Conservation (phyloP, 2,888 invertebrate species). For the Tubulanus polymorphus region DNA sequence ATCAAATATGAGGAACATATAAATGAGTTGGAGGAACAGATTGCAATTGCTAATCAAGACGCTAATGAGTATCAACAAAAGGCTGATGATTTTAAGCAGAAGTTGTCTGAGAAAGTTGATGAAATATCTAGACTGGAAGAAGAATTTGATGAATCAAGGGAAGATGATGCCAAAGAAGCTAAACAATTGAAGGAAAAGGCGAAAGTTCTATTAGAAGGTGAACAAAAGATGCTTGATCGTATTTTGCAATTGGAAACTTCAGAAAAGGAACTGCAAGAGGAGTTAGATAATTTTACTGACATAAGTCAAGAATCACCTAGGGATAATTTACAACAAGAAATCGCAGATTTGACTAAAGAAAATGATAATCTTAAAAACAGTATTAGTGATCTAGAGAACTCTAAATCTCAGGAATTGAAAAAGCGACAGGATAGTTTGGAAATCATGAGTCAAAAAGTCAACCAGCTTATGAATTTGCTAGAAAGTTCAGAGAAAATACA, state of each 20-base stretch:
- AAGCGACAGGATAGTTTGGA: not conserved
- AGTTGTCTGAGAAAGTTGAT: conserved; percentile 5
- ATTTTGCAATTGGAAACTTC: conserved; percentile 37
- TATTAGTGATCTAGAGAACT: conserved; percentile 20
- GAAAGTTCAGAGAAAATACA: no score
- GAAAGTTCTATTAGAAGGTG: conserved; percentile 36
- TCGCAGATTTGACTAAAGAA: conserved; percentile 18
- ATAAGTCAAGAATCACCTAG: not conserved
- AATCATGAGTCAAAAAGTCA: no score
- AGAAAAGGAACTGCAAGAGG: conserved; percentile 16
- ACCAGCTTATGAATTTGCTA: no score
- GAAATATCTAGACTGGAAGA: conserved; percentile 5
- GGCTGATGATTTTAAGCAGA: conserved; percentile 17
- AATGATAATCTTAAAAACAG: conserved; percentile 23
- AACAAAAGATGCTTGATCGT: conserved; percentile 39
- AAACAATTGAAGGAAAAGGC: conserved; percentile 27
- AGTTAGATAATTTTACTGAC: not conserved
- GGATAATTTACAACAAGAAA: not conserved
- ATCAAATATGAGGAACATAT: not conserved
- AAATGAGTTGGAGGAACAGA: conserved; percentile 21
- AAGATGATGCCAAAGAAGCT: conserved; percentile 4
- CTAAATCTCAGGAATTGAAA: not conserved
- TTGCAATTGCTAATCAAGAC: conserved; percentile 24
- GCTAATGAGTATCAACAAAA: conserved; percentile 1
- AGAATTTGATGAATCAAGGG: not conserved